Base-by-base conservation (phyloP, 1,140 invertebrate genomes). In the Asobara japonica region DNA sequence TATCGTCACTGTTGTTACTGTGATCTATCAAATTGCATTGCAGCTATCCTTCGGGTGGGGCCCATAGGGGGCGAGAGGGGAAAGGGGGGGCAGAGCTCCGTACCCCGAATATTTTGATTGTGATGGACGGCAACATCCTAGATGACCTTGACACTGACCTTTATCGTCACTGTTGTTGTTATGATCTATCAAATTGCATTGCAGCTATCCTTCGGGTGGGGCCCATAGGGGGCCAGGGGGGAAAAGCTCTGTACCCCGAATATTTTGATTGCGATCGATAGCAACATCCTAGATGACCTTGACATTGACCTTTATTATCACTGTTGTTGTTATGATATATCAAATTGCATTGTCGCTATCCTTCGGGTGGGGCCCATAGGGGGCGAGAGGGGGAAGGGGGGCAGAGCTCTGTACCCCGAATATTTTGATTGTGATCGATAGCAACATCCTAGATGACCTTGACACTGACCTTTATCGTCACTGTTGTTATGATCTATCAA, bases 1-100 rank as follows among this genome's bases (percentile, higher is more conserved):
- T n/a, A n/a, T n/a, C n/a, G n/a, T 48, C 67, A 60, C 61, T 69
- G 67, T 69, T 69, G 36, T 48, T 69, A 56, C 61, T 69, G n/a
- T n/a, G n/a, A n/a, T n/a, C n/a, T n/a, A n/a, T n/a, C n/a, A n/a
- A n/a, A n/a, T n/a, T n/a, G n/a, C n/a, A n/a, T n/a, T n/a, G n/a
- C n/a, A n/a, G n/a, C n/a, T n/a, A n/a, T n/a, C n/a, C n/a, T n/a
- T n/a, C n/a, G n/a, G n/a, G n/a, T n/a, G n/a, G n/a, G n/a, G n/a
- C n/a, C n/a, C n/a, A n/a, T n/a, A n/a, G n/a, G n/a, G n/a, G n/a
- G n/a, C n/a, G n/a, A n/a, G n/a, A n/a, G n/a, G n/a, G n/a, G n/a
- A n/a, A n/a, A n/a, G n/a, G n/a, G n/a, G 22, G n/a, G n/a, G n/a
- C n/a, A n/a, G n/a, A n/a, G n/a, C n/a, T n/a, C n/a, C n/a, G n/a